Evolutionary conservation across 2,888 invertebrate genomes (phyloP).

Genomic region (Aplocera efformata): DNA sequence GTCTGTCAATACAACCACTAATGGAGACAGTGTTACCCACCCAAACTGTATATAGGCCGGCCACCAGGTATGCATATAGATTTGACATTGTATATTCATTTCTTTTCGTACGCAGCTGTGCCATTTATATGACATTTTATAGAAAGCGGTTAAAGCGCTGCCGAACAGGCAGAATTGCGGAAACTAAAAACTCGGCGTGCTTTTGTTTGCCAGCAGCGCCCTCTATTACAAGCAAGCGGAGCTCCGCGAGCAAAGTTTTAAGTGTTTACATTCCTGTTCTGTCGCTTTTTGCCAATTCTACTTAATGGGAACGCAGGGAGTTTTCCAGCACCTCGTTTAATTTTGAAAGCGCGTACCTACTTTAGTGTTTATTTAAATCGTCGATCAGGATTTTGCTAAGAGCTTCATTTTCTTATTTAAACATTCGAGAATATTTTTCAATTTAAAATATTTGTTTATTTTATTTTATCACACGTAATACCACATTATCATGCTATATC

Average conservation of each 20-base stretch:
- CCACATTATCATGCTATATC: too few species aligned
- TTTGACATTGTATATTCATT: slow-evolving; percentile 69
- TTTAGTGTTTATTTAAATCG: slow-evolving; percentile 62
- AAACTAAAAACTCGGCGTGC: slow-evolving; percentile 61
- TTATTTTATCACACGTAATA: too few species aligned
- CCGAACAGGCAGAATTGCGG: slow-evolving; percentile 62
- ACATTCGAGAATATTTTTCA: slow-evolving; percentile 26
- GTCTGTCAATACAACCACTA: too few species aligned
- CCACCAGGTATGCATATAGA: slow-evolving; percentile 35
- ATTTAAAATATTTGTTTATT: too few species aligned
- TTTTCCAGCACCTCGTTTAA: slow-evolving; percentile 66
- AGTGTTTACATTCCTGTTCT: slow-evolving; percentile 77
- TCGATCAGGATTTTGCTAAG: slow-evolving; percentile 46
- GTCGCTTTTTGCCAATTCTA: slow-evolving; percentile 76
- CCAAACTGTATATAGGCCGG: too few species aligned
- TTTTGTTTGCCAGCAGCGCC: slow-evolving; percentile 70
- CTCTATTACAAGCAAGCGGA: slow-evolving; percentile 59
- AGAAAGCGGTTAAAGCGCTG: slow-evolving; percentile 60
- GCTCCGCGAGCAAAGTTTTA: slow-evolving; percentile 69
- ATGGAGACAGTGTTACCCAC: too few species aligned
- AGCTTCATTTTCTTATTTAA: slow-evolving; percentile 35
- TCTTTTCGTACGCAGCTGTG: slow-evolving; percentile 51
- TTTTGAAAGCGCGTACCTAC: slow-evolving; percentile 52
- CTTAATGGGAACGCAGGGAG: slow-evolving; percentile 67
- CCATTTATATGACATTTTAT: slow-evolving; percentile 54